A percentile compares a stretch with the other conserved stretches of the same genome.
phyloP scores from a whole-genome alignment of 2,113 vertebrate species.

The Ramphastos sulfuratus region DNA sequence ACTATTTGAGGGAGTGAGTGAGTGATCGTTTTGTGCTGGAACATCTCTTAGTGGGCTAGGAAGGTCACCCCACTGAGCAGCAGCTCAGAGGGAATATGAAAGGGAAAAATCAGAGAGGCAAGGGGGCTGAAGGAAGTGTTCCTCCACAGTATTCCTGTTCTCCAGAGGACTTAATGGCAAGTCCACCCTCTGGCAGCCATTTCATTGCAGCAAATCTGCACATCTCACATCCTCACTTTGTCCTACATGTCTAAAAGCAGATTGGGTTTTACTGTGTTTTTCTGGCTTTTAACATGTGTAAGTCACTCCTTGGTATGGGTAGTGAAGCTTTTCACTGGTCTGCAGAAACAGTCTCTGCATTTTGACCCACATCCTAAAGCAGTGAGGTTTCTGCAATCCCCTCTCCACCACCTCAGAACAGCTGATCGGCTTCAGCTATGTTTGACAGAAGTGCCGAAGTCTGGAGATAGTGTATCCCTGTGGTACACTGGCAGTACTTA shows the following conservation, averaged over 20 bases:
- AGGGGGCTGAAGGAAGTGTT: accelerated
- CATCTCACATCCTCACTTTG: not conserved
- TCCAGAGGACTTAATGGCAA: not conserved
- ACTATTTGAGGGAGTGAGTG: not conserved
- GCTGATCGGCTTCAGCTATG: not conserved
- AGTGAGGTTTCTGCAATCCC: not conserved
- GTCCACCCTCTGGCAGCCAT: not conserved
- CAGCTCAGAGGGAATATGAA: not conserved
- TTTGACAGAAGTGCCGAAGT: not conserved
- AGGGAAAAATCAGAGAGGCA: not conserved
- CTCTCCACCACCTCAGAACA: not conserved
- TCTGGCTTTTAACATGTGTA: not conserved
- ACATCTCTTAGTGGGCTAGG: not conserved
- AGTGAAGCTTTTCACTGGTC: not conserved
- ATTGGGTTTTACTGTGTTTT: not conserved
- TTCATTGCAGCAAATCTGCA: not conserved
- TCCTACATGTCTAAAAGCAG: not conserved
- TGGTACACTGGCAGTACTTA: not conserved
- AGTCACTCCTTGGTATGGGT: not conserved
- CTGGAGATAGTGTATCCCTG: accelerated
- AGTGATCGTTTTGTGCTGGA: not conserved
- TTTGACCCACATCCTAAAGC: not conserved
- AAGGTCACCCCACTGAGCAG: not conserved
- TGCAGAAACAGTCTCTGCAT: accelerated
- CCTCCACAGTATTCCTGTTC: not conserved